Evolutionary conservation across 2,888 invertebrate genomes (phyloP), one percentile per base, ranked within the genome.

Genomic region (Noctuana brunneofusca): DNA sequence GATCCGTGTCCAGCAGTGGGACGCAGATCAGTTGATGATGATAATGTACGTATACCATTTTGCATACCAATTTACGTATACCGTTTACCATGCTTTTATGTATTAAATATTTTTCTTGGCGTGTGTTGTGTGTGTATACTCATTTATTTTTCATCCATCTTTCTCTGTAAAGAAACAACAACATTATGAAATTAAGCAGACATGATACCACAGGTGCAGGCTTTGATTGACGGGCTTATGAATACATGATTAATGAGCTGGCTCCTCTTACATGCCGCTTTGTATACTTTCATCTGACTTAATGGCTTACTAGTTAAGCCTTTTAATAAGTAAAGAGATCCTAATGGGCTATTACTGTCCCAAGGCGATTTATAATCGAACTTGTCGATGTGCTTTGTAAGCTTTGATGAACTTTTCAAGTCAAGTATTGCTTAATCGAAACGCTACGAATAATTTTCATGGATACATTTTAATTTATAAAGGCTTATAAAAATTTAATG

Each of bases 191-290:
- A 63, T 63, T 56, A 63, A 53, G 38, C 41, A 49, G 58, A 64
- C 59, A 63, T 67, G 64, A 57, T 64, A 67, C 64, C 65, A 41
- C 55, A 63, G 56, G 50, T 56, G 62, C 62, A 56, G 14, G 65
- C 59, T 60, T 71, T 87, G 87, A 88, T 86, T 86, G 88, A 87
- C 87, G 80, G 78, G 76, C 79, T 80, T 81, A 78, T 81, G 84
- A 83, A 85, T 84, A 80, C 78, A 73, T 86, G 87, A 89, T 87
- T 84, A 87, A 89, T 87, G 83, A 73, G 64, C 59, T 60, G 65
- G 66, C 68, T 69, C 67, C 71, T 71, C 69, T 71, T 72, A 69
- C 70, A 72, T 70, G 70, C 63, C 57, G 65, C 66, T 72, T 72
- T 71, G 72, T 71, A 69, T 71, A 67, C 69, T 68, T 68, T 71